Conservation (phyloP, 2,797 vertebrate genomes). For the Glossophaga mutica region DNA sequence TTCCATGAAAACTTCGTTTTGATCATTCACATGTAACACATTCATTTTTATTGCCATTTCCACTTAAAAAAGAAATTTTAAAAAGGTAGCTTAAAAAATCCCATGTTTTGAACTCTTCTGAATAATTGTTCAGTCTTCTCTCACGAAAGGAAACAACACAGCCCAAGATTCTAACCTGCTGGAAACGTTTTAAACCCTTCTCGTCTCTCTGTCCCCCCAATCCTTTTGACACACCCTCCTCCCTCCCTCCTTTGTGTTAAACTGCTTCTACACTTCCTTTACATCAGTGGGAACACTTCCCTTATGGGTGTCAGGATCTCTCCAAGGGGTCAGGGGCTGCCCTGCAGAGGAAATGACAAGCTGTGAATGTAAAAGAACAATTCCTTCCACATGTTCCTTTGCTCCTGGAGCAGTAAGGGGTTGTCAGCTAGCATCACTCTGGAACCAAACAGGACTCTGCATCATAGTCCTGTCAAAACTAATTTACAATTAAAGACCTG, state of each 20-base stretch:
- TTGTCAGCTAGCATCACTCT: constrained; percentile 90
- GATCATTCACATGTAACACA: constrained; percentile 73
- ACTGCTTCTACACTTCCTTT: constrained; percentile 87
- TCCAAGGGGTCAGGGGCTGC: constrained; percentile 94
- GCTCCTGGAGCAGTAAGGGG: constrained; percentile 90
- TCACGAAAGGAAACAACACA: constrained; percentile 28
- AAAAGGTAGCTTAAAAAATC: neutral
- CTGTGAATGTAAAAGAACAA: constrained; percentile 99
- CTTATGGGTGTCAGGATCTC: constrained; percentile 93
- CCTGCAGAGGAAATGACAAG: constrained; percentile 98
- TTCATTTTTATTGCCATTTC: constrained; percentile 71
- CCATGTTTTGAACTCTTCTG: constrained; percentile 10
- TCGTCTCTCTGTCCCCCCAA: constrained; percentile 69
- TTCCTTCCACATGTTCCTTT: constrained; percentile 99
- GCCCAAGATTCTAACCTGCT: constrained; percentile 82
- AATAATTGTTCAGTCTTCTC: constrained; percentile 43
- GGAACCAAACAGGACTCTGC: constrained; percentile 92
- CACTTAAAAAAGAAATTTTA: constrained; percentile 37
- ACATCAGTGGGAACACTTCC: constrained; percentile 93
- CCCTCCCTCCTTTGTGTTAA: constrained; percentile 84
- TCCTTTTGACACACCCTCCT: constrained; percentile 78
- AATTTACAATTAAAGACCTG: constrained; percentile 95
- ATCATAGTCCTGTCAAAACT: constrained; percentile 94
- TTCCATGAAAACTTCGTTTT: constrained; percentile 69
- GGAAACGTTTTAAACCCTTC: constrained; percentile 86